Evolutionary conservation across 2,888 invertebrate species (phyloP).

Genomic region (Alviniconcha strummeri): DNA sequence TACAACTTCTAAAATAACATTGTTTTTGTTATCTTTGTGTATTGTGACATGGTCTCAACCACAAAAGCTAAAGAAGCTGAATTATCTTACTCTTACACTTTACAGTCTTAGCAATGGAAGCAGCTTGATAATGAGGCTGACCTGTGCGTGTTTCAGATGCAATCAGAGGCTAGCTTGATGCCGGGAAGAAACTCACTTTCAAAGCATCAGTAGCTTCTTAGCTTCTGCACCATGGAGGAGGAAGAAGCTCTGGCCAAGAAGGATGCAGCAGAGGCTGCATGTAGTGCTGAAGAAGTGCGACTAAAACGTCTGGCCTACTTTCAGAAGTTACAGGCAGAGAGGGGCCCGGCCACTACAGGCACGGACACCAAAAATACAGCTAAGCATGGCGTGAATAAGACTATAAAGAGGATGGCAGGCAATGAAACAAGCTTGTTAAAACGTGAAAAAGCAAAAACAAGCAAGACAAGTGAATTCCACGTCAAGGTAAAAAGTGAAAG

Average conservation of each 20-base stretch:
- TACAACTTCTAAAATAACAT: too few species aligned
- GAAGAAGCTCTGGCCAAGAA: conserved; percentile 5
- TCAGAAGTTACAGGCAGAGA: conserved; percentile 24
- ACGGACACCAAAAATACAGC: neutral
- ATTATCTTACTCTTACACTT: too few species aligned
- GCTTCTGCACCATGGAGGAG: conserved; percentile 1
- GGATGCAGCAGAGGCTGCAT: neutral
- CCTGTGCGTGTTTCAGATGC: conserved; percentile 4
- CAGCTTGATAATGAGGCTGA: too few species aligned
- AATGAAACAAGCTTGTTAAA: neutral
- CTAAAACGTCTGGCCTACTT: conserved; percentile 58
- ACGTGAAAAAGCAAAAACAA: conserved; percentile 5
- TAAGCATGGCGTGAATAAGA: too few species aligned
- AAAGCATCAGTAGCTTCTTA: too few species aligned
- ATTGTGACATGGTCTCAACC: too few species aligned
- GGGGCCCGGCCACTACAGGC: neutral
- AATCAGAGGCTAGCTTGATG: neutral
- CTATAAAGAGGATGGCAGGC: neutral
- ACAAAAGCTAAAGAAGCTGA: too few species aligned
- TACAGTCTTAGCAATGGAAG: too few species aligned
- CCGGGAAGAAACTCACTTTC: too few species aligned
- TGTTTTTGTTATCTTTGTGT: too few species aligned
- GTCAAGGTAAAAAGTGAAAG: neutral
- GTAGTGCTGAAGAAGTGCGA: conserved; percentile 50
- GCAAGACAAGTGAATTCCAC: conserved; percentile 12